These are phyloP conservation scores for Porites divaricata DNA, from an alignment of 92 coral and sea anemone genomes.

Conservation along the genomic window DNA sequence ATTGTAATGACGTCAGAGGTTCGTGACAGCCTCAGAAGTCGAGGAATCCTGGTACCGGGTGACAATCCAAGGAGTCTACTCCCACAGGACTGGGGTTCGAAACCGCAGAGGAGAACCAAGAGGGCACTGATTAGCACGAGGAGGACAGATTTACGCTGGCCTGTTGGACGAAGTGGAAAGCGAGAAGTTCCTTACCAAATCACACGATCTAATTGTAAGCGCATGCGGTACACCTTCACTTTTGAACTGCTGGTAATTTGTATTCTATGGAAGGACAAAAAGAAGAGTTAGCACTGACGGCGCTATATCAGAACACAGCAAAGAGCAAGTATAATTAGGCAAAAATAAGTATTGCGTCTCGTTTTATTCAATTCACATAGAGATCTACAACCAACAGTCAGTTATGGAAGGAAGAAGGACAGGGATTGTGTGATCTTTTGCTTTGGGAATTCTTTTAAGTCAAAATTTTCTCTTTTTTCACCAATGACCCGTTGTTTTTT, in stretches of 20 bases:
- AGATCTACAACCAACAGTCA: too few species aligned
- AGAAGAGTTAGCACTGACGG: too few species aligned
- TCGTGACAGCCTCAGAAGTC: conserved; percentile 18
- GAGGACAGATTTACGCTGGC: conserved; percentile 28
- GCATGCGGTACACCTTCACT: too few species aligned
- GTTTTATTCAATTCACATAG: too few species aligned
- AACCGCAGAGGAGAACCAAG: conserved; percentile 7
- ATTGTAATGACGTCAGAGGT: conserved; percentile 45
- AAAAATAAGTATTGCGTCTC: too few species aligned
- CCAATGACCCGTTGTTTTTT: not conserved
- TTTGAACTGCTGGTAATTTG: not conserved
- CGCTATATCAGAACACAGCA: too few species aligned
- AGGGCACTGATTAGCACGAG: conserved; percentile 53
- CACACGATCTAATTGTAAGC: conserved; percentile 41
- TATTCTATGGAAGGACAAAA: not conserved
- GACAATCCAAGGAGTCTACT: conserved; percentile 13
- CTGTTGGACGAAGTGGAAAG: conserved; percentile 20
- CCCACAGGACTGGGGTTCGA: conserved; percentile 36
- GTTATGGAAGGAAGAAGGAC: too few species aligned
- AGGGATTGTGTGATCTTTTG: too few species aligned
- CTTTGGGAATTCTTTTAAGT: too few species aligned
- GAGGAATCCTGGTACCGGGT: conserved; percentile 44
- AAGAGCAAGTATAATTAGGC: too few species aligned
- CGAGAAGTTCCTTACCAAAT: conserved; percentile 65
- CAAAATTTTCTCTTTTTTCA: too few species aligned